A percentile compares a stretch with the other conserved stretches of the same genome.
These are phyloP conservation scores for Acrobasis suavella DNA, from an alignment of 2,888 invertebrate genomes.

Conservation along the genomic window DNA sequence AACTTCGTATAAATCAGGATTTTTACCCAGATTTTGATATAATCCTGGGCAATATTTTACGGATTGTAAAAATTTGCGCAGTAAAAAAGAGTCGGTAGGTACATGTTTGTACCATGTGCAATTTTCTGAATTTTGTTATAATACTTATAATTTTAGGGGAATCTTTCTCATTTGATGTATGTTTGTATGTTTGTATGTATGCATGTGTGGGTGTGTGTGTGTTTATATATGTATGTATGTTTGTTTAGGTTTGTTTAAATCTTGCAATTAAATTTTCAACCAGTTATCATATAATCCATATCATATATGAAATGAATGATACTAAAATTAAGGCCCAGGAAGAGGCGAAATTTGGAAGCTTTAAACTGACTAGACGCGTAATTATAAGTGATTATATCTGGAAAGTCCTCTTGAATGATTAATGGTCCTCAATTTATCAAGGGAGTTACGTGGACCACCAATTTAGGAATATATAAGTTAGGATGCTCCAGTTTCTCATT, in stretches of 20 bases:
- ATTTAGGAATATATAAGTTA: background rate
- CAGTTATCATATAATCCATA: too few species aligned
- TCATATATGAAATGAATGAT: conserved; percentile 51
- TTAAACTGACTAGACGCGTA: conserved; percentile 48
- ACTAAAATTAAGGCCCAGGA: conserved; percentile 44
- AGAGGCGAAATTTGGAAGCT: conserved; percentile 41
- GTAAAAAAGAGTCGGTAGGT: too few species aligned
- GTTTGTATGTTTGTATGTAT: too few species aligned
- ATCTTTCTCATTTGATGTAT: background rate
- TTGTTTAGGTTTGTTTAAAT: too few species aligned
- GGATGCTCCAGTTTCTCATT: background rate
- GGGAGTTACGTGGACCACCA: conserved; percentile 28
- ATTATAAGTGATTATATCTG: conserved; percentile 56
- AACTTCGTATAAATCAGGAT: too few species aligned
- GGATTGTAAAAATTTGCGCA: too few species aligned
- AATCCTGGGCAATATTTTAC: too few species aligned
- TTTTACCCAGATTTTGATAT: too few species aligned
- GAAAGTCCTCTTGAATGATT: conserved; percentile 45
- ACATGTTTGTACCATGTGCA: too few species aligned
- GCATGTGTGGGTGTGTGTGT: too few species aligned
- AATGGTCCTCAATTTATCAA: conserved; percentile 41
- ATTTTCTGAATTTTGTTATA: background rate
- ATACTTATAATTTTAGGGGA: background rate
- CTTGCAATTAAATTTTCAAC: too few species aligned
- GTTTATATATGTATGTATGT: too few species aligned